Base-by-base conservation (phyloP, 2,888 invertebrate species). In the Pachycephus smyrnensis region DNA sequence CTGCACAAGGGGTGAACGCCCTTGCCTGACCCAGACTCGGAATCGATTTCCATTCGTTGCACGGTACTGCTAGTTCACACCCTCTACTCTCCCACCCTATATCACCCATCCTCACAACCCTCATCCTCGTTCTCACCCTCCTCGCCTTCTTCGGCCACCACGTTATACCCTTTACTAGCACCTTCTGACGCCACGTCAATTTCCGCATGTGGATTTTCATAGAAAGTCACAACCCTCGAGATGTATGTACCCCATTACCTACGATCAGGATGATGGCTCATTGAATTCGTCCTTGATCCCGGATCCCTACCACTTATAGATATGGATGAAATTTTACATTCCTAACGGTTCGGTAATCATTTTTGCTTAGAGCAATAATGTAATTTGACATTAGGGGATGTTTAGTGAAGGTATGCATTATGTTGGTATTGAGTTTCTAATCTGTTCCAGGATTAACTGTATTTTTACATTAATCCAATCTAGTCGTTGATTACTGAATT, bases 1-100 rank as follows among this genome's bases (percentile, higher is more conserved):
- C 91, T 91, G 90, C 90, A 91, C 77, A 74, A 85, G 88, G 89
- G 91, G 87, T 91, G 90, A 91, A 91, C 89, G 91, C 88, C 90
- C 91, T 88, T 87, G 84, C 85, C 89, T 91, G 91, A 91, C 91
- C 91, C 91, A 91, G 91, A 91, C 91, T 91, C 91, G 84, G 89
- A 91, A 91, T 91, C 91, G 91, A 91, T 91, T 90, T 90, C 88
- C 86, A 90, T 90, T 89, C 89, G 89, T 81, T 84, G 85, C 82
- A 83, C 83, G 80, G 80, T 82, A 82, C 81, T 81, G 80, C 31
- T 73, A 74, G 75, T 55, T 68, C 75, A 73, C 75, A 76, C 75
- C 79, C 75, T 23, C 35, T 15, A 68, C 79, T 79, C 79, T 77
- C 83, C 71, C 55, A 68, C 68, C 82, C 73, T 76, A 3, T 23